These are phyloP conservation scores for Rhyacophila evoluta DNA, from an alignment of 2,888 invertebrate species.

Conservation along the genomic window DNA sequence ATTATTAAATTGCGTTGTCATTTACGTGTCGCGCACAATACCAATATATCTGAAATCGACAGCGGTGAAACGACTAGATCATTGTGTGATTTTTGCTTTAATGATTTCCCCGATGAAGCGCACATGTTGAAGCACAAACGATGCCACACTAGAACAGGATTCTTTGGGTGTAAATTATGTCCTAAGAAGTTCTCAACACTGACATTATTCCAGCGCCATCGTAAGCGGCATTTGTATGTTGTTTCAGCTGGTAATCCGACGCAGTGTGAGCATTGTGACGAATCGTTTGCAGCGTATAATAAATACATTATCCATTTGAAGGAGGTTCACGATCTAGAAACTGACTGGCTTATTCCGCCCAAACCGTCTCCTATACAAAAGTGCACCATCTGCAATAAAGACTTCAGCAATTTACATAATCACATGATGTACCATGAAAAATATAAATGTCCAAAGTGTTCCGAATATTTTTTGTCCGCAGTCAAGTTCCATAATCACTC, in stretches of 20 bases:
- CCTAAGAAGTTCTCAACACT: slow-evolving; percentile 68
- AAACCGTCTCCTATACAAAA: slow-evolving; percentile 64
- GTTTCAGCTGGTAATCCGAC: slow-evolving; percentile 65
- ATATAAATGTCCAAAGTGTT: slow-evolving; percentile 67
- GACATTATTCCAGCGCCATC: slow-evolving; percentile 67
- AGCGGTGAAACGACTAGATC: slow-evolving; percentile 61
- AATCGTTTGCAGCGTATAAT: slow-evolving; percentile 69
- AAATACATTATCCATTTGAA: slow-evolving; percentile 69
- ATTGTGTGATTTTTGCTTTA: slow-evolving; percentile 68
- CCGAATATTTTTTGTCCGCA: slow-evolving; percentile 66
- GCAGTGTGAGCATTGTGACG: slow-evolving; percentile 69
- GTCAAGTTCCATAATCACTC: slow-evolving; percentile 63
- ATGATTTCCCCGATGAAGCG: slow-evolving; percentile 65
- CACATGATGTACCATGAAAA: slow-evolving; percentile 67
- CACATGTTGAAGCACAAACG: slow-evolving; percentile 63
- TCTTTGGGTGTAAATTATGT: slow-evolving; percentile 68
- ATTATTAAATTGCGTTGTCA: slow-evolving; percentile 69
- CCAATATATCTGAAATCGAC: slow-evolving; percentile 59
- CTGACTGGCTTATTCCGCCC: slow-evolving; percentile 66
- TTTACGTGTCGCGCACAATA: slow-evolving; percentile 63
- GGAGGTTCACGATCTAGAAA: slow-evolving; percentile 65
- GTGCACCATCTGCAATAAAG: slow-evolving; percentile 65
- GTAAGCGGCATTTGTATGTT: slow-evolving; percentile 65
- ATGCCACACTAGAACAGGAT: slow-evolving; percentile 64
- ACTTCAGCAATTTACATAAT: slow-evolving; percentile 64